Conservation (phyloP, 2,113 vertebrate species). For the Solea solea region DNA sequence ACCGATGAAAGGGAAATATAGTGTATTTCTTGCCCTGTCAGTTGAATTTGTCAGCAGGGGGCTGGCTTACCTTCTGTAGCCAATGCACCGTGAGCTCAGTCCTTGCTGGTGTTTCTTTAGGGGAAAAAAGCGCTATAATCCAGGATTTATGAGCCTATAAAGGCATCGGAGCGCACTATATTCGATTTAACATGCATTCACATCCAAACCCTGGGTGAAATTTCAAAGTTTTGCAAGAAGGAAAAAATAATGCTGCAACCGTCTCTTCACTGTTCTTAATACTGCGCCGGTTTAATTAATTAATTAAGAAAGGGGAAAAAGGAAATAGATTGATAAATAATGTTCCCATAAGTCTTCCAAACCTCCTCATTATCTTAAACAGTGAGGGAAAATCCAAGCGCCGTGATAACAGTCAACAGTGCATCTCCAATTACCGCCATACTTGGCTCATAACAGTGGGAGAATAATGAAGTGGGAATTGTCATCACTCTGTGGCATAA, state of each 20-base stretch:
- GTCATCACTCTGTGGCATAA: constrained; percentile 51
- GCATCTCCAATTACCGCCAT: constrained; percentile 71
- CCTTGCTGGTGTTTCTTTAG: constrained; percentile 1
- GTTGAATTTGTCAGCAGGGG: constrained; percentile 65
- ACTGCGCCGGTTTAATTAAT: constrained; percentile 39
- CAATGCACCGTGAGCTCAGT: constrained; percentile 13
- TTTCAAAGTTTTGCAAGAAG: not conserved
- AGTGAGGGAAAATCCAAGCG: constrained; percentile 42
- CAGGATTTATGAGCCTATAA: constrained; percentile 1
- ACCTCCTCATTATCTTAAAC: constrained; percentile 56
- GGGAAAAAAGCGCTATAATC: constrained; percentile 7
- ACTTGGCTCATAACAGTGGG: constrained; percentile 56
- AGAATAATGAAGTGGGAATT: constrained; percentile 61
- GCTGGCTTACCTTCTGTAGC: constrained; percentile 44
- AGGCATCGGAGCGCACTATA: not conserved
- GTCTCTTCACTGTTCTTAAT: constrained; percentile 23
- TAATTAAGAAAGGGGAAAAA: constrained; percentile 12
- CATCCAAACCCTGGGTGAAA: no score
- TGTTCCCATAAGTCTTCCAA: constrained; percentile 18
- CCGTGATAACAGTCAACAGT: constrained; percentile 60
- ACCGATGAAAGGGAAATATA: constrained; percentile 64
- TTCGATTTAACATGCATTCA: no score
- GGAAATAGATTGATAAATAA: constrained; percentile 40
- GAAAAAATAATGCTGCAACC: not conserved
- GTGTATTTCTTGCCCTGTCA: constrained; percentile 60